Base-by-base conservation (phyloP, 2,797 vertebrate species). In the Champsocephalus esox region DNA sequence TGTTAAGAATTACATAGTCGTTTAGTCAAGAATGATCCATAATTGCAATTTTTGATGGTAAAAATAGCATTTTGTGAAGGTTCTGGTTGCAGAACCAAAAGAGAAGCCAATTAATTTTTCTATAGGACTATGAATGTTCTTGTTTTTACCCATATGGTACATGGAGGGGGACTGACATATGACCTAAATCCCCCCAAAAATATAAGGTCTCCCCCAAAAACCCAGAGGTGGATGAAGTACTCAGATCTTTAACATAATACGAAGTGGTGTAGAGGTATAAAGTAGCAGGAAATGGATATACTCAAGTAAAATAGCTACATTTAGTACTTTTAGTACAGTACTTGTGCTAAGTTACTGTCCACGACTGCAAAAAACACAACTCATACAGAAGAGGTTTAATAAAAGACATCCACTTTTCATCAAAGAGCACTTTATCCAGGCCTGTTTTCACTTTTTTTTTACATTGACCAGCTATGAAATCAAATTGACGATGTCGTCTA, bases 401-500 rank as follows among this genome's bases (percentile, higher is more conserved):
- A 28, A 24, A 44, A 28, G 28, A 24, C 17, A 45, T 73, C 57
- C 58, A n/a, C 65, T 72, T 76, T 51, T 73, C 28, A 77, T 77
- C 54, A 65, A 48, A 62, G 17, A 52, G 9, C 66, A 58, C 69
- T 72, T 48, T 44, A 69, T 24, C 32, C 32, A 16, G 32, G 46
- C 56, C 66, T 70, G 57, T 69, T 72, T 80, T 73, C 46, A 17
- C 46, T 58, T 73, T 70, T 44, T 73, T 75, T 67, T 9, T 61
- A 48, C 61, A 64, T 41, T 51, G 73, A 73, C 28, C 54, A 5
- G 59, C 83, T 84, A 73, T 81, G 70, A 85, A 73, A 82, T 51
- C 67, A 88, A 88, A 90, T 74, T 77, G 76, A 84, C 56, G 57
- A 65, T 34, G 72, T 80, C 73, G 66, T 79, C 71, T 81, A 79